A percentile compares a stretch with the other conserved stretches of the same genome.
These are phyloP conservation scores for Hestina assimilis DNA, from an alignment of 1,140 invertebrate genomes.

Conservation along the genomic window DNA sequence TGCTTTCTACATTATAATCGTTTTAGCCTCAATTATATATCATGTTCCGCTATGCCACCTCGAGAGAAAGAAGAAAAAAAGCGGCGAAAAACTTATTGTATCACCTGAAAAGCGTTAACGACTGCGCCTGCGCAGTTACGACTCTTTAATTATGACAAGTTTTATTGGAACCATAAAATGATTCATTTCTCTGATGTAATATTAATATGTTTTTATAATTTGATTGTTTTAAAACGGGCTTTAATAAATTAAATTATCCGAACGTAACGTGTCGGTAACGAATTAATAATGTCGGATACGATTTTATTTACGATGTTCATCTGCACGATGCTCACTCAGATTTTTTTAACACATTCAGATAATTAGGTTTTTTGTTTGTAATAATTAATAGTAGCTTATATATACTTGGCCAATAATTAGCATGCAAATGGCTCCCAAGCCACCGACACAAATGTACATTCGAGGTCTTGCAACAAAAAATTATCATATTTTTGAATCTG, in stretches of 20 bases:
- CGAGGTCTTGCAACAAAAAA: slow-evolving; percentile 26
- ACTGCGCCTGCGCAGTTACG: slow-evolving; percentile 7
- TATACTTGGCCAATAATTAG: slow-evolving; percentile 21
- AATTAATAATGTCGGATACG: background rate
- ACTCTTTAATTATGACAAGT: background rate
- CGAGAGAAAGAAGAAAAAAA: slow-evolving; percentile 6
- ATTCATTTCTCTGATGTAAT: background rate
- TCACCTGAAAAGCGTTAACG: slow-evolving; percentile 9
- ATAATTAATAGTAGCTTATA: slow-evolving; percentile 14
- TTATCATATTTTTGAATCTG: slow-evolving; percentile 29
- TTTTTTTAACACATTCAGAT: slow-evolving; percentile 2
- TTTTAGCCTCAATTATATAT: slow-evolving; percentile 35
- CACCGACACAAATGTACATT: slow-evolving; percentile 14
- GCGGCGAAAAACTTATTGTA: slow-evolving; percentile 5
- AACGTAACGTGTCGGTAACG: background rate
- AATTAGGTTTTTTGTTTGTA: slow-evolving; percentile 16
- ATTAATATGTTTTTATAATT: slow-evolving; percentile 9
- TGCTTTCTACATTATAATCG: slow-evolving; percentile 40
- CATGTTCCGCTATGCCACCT: slow-evolving; percentile 26
- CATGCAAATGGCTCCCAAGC: slow-evolving; percentile 24
- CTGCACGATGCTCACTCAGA: background rate
- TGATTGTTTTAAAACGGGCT: slow-evolving; percentile 6
- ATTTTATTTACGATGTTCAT: background rate
- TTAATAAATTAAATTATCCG: background rate
- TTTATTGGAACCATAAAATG: background rate